Conservation (phyloP, 2,797 vertebrate species). For the Naso thynnoides region DNA sequence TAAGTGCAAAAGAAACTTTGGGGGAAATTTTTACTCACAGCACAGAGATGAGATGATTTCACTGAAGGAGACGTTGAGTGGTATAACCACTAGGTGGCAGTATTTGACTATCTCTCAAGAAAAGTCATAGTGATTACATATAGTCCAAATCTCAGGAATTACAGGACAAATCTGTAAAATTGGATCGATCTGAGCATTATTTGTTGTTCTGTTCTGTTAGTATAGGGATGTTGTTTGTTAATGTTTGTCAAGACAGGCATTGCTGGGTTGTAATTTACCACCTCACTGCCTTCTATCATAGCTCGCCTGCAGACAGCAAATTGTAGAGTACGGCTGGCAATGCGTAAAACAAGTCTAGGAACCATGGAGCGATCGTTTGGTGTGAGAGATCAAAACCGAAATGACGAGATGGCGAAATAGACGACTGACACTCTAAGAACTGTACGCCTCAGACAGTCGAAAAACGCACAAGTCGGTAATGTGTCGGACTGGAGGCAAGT, state of each 20-base stretch:
- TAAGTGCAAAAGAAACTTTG: conserved; percentile 52
- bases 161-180: conserved; percentile 67
- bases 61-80: conserved; percentile 11
- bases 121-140: conserved; percentile 28
- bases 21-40: conserved; percentile 31
- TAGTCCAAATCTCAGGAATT: conserved; percentile 59
- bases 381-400: conserved; percentile 57
- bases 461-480: conserved; percentile 39
- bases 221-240: conserved; percentile 71
- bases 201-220: conserved; percentile 71
- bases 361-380: conserved; percentile 41
- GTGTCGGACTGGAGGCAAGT: conserved; percentile 49
- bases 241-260: conserved; percentile 61
- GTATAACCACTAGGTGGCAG: conserved; percentile 82
- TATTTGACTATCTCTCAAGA: conserved; percentile 73
- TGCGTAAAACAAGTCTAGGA: conserved; percentile 43
- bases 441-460: conserved; percentile 20
- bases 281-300: conserved; percentile 60
- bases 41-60: conserved; percentile 5
- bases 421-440: conserved; percentile 37
- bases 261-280: conserved; percentile 69
- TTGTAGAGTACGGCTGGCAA: conserved; percentile 52
- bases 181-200: conserved; percentile 67
- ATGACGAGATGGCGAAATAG: conserved; percentile 35
- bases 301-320: conserved; percentile 53